Base-by-base conservation (phyloP, 2,797 vertebrate species). In the Pterois miles region DNA sequence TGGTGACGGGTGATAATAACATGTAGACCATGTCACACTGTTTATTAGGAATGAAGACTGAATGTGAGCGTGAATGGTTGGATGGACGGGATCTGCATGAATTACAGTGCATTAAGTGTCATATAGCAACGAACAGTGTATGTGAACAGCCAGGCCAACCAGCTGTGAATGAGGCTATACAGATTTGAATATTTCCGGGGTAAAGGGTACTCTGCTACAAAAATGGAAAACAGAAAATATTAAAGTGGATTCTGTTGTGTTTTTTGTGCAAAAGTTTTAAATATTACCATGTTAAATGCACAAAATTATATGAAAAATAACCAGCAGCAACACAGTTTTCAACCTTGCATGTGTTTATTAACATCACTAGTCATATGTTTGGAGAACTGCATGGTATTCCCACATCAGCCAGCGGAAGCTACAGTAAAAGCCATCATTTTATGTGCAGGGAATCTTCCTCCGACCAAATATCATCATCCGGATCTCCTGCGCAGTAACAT, bases 391-490 rank as follows among this genome's bases (percentile, higher is more conserved):
- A 43, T 9, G 18, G 57, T 54, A 69, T 84, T 71, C 46, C 18
- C 29, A 27, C 64, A 33, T n/a, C 13, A 60, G 57, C 57, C 27
- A 43, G 52, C 5, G 1, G 56, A 62, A 65, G 59, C 64, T 50
- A 1, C 29, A 25, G 36, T 72, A 66, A 74, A 73, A 76, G 12
- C 14, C 73, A 4, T 74, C 34, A 69, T 71, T 57, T 68, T 31
- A 69, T 16, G 62, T 50, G 40, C 29, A 34, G 71, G 60, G 20
- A 78, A 72, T 80, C 52, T 71, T 77, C 54, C 57, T 77, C n/a
- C 1, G 7, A 64, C 67, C 67, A 75, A 76, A 79, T 77, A 72
- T 80, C 76, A 54, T 82, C 71, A 67, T 67, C 73, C 46, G 65
- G 54, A 80, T 84, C 77, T 46, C n/a, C 67, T 10, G 65, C 71